Evolutionary conservation across 2,113 vertebrate genomes (phyloP).

Genomic region (Strix uralensis): DNA sequence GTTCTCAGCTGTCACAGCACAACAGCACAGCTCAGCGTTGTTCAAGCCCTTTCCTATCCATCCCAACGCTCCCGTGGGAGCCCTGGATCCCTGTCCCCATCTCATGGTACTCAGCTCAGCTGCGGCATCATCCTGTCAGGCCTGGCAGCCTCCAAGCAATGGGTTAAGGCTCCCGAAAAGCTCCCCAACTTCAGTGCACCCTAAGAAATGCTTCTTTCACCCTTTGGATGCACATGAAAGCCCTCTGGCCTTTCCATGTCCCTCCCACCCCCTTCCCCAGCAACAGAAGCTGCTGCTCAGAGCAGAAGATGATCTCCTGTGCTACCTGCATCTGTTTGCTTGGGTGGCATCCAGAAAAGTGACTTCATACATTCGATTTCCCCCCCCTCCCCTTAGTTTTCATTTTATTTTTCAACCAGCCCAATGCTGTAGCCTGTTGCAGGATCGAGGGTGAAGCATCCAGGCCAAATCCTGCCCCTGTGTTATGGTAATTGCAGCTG

Average conservation of each 20-base stretch:
- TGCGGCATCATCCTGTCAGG: rapidly evolving
- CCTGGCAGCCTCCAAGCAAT: rapidly evolving
- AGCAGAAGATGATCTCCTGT: not conserved
- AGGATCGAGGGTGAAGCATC: not conserved
- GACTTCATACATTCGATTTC: not conserved
- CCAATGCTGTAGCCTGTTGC: not conserved
- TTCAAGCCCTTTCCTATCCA: not conserved
- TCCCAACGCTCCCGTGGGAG: not conserved
- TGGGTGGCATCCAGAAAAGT: conserved; percentile 37
- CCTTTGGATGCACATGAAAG: not conserved
- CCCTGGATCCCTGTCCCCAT: not conserved
- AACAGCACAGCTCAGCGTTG: not conserved
- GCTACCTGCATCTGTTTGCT: conserved; percentile 52
- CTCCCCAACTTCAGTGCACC: not conserved
- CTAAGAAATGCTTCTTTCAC: not conserved
- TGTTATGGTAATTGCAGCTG: conserved; percentile 68
- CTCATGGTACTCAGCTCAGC: rapidly evolving
- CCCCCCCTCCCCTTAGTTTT: not conserved
- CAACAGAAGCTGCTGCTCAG: not conserved
- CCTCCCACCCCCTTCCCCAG: not conserved
- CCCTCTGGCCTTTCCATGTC: not conserved
- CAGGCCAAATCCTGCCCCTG: conserved; percentile 43
- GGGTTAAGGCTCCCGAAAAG: not conserved
- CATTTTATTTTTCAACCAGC: not conserved
- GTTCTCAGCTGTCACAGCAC: not conserved